phyloP scores from a whole-genome alignment of 2,797 vertebrate genomes.

The Kryptolebias ocellatus region DNA sequence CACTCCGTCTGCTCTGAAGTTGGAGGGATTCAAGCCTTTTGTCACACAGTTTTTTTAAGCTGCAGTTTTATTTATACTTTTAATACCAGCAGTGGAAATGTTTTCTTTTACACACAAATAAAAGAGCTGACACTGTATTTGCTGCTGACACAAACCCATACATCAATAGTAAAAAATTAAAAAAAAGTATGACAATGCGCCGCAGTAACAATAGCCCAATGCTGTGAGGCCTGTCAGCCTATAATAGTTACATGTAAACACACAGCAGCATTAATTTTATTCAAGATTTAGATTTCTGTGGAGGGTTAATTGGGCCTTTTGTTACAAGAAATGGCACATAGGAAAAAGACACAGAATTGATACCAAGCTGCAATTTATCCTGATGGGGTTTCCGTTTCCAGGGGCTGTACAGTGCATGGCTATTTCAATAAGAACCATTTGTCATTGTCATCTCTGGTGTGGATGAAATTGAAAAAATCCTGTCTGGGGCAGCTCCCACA shows the following conservation, averaged over 20 bases:
- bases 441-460: constrained; percentile 65
- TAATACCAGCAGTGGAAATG: constrained; percentile 11
- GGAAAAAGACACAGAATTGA: constrained; percentile 75
- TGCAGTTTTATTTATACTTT: constrained; percentile 11
- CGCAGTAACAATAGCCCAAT: constrained; percentile 23
- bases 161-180: constrained; percentile 25
- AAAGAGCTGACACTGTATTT: constrained; percentile 41
- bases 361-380: constrained; percentile 78
- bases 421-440: constrained; percentile 77
- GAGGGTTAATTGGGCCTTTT: constrained; percentile 59
- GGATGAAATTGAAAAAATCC: constrained; percentile 77
- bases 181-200: constrained; percentile 18
- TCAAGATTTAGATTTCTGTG: constrained; percentile 29
- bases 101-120: constrained; percentile 22
- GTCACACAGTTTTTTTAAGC: constrained; percentile 24
- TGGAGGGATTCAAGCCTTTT: constrained; percentile 23
- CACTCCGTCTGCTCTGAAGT: neutral
- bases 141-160: constrained; percentile 34
- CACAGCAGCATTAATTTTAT: constrained; percentile 17
- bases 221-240: constrained; percentile 2
- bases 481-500: constrained; percentile 51
- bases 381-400: constrained; percentile 79
- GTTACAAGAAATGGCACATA: constrained; percentile 53
- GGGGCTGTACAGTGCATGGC: constrained; percentile 63
- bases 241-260: constrained; percentile 26